These are phyloP conservation scores for Tipula lateralis DNA, from an alignment of 2,888 invertebrate genomes.

Conservation along the genomic window DNA sequence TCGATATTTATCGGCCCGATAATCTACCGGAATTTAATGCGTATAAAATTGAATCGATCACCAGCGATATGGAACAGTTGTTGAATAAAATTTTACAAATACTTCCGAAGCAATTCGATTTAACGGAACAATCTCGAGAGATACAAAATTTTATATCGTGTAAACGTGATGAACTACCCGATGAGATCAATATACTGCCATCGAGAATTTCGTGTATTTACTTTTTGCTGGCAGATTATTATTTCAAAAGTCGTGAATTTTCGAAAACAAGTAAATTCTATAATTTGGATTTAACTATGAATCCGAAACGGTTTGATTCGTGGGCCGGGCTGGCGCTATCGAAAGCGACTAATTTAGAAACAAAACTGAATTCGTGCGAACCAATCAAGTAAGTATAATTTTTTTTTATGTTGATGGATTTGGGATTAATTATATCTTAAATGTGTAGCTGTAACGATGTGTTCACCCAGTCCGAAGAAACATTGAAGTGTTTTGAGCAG, in stretches of 20 bases:
- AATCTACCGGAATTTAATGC: constrained; percentile 78
- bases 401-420: not conserved
- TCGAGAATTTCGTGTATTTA: constrained; percentile 69
- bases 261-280: constrained; percentile 74
- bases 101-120: constrained; percentile 64
- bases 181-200: constrained; percentile 53
- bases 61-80: constrained; percentile 72
- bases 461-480: constrained; percentile 64
- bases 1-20: constrained; percentile 76
- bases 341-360: constrained; percentile 71
- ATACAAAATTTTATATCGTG: constrained; percentile 67
- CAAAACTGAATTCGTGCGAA: constrained; percentile 70
- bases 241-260: constrained; percentile 82
- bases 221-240: constrained; percentile 87
- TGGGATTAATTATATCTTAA: not conserved
- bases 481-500: constrained; percentile 74
- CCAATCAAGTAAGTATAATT: constrained; percentile 52
- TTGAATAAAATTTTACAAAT: constrained; percentile 65
- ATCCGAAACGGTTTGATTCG: constrained; percentile 76
- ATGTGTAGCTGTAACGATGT: constrained; percentile 55
- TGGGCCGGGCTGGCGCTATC: constrained; percentile 90
- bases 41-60: constrained; percentile 65
- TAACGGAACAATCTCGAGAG: constrained; percentile 57
- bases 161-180: constrained; percentile 53
- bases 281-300: constrained; percentile 73